A percentile compares a stretch with the other conserved stretches of the same genome.
phyloP scores from a whole-genome alignment of 2,888 invertebrate species.

The Cephus runcator region DNA sequence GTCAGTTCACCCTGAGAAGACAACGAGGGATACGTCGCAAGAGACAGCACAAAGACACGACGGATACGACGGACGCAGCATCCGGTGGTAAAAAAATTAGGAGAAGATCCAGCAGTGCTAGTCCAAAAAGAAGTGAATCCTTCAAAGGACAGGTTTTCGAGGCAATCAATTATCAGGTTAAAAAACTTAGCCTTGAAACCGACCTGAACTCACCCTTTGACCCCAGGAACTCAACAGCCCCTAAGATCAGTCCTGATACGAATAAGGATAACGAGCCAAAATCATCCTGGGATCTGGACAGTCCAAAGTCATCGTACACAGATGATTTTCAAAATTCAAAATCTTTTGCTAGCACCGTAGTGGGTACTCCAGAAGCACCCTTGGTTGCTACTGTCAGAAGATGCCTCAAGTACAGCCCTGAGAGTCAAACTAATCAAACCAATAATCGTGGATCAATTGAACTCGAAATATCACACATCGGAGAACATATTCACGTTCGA shows the following conservation, averaged over 20 bases:
- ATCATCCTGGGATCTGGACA: constrained; percentile 54
- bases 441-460: constrained; percentile 71
- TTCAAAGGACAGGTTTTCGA: constrained; percentile 33
- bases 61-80: constrained; percentile 22
- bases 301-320: constrained; percentile 55
- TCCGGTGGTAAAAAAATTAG: constrained; percentile 43
- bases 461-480: constrained; percentile 70
- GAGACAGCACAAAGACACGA: constrained; percentile 44
- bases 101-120: constrained; percentile 41
- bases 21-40: constrained; percentile 61
- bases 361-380: constrained; percentile 58
- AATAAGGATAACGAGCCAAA: constrained; percentile 27
- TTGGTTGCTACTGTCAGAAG: constrained; percentile 60
- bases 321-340: constrained; percentile 57
- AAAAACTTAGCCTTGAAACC: constrained; percentile 55
- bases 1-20: constrained; percentile 57
- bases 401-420: constrained; percentile 61
- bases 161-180: constrained; percentile 58
- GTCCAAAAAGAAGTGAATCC: constrained; percentile 26
- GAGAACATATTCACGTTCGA: constrained; percentile 71
- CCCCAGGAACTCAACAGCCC: constrained; percentile 13
- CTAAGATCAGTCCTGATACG: constrained; percentile 34
- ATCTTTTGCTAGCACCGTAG: constrained; percentile 51
- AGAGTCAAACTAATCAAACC: constrained; percentile 33
- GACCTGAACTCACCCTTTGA: constrained; percentile 52